Base-by-base conservation (phyloP, 2,888 invertebrate genomes). In the Lasius platythorax region DNA sequence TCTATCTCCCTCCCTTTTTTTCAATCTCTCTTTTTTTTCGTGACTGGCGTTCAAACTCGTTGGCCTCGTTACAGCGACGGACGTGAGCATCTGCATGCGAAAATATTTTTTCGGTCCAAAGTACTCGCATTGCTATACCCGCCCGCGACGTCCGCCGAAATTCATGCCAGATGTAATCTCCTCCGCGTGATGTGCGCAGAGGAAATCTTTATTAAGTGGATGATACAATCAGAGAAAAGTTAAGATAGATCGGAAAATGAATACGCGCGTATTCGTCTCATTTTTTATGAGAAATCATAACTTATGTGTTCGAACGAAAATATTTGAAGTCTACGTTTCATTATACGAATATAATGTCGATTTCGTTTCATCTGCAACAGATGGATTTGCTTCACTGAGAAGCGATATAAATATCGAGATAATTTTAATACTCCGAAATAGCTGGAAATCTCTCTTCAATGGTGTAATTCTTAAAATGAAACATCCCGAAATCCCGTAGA, bases 31-130 rank as follows among this genome's bases (percentile, higher is more conserved):
- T 84, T 83, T 81, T 87, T 89, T 91, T 88, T 85, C 86, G 88
- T 89, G 87, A 89, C 91, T 86, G 88, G 85, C 86, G 87, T 87
- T 88, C 90, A 84, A 91, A 91, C 91, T 90, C 90, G 91, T 92
- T 91, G 87, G 88, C 87, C 87, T 82, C 87, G 88, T 89, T 91
- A 90, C 91, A 89, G 82, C 90, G 87, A 86, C 85, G 84, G 78
- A 84, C 84, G 87, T 78, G 85, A 81, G 88, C 89, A 89, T 88
- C 90, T 84, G 89, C 87, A 87, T 87, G 90, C 88, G 66, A 90
- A 90, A 90, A 90, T 88, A 90, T 90, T 90, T 90, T 90, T 87
- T 87, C 90, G 84, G 40, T 82, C 81, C 67, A 37, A 61, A 66
- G 68, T 76, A 73, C 66, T 33, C 58, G 50, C 58, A 33, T 53